Evolutionary conservation across 2,797 vertebrate genomes (phyloP).

Genomic region (Pseudochirops cupreus): DNA sequence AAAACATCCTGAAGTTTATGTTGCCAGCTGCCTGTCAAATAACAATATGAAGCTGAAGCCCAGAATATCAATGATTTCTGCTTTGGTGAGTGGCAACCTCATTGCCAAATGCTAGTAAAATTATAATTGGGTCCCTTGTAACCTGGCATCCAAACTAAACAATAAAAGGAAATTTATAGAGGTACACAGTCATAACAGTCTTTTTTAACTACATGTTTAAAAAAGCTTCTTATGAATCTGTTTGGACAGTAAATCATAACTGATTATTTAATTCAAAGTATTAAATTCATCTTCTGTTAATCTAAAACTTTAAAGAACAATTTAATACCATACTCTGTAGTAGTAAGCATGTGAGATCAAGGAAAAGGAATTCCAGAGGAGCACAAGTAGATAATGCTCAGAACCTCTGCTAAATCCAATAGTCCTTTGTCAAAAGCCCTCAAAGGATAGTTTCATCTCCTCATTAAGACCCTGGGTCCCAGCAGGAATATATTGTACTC

Average conservation of each 20-base stretch:
- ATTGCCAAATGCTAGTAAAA: conserved; percentile 77
- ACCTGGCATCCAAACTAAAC: conserved; percentile 67
- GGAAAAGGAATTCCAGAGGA: conserved; percentile 29
- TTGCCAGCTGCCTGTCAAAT: conserved; percentile 62
- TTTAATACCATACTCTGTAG: conserved; percentile 71
- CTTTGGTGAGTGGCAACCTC: conserved; percentile 68
- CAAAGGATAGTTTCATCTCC: conserved; percentile 30
- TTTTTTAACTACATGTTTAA: conserved; percentile 74
- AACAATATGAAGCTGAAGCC: conserved; percentile 54
- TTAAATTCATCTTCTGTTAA: conserved; percentile 78
- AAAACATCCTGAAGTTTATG: conserved; percentile 41
- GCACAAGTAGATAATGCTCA: conserved; percentile 14
- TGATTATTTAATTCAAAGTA: conserved; percentile 78
- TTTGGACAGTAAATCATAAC: conserved; percentile 80
- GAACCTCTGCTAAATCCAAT: conserved; percentile 36
- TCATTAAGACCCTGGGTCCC: conserved; percentile 48
- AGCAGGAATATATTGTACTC: neutral
- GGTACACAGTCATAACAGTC: conserved; percentile 62
- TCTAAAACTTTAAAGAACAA: conserved; percentile 81
- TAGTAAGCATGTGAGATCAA: conserved; percentile 42
- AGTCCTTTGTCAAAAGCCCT: conserved; percentile 29
- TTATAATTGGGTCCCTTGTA: conserved; percentile 71
- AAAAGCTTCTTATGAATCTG: conserved; percentile 75
- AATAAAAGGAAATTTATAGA: conserved; percentile 82
- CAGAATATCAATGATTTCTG: conserved; percentile 68